These are phyloP conservation scores for Oenanthe oenanthe DNA, from an alignment of 2,113 vertebrate genomes.

Conservation along the genomic window DNA sequence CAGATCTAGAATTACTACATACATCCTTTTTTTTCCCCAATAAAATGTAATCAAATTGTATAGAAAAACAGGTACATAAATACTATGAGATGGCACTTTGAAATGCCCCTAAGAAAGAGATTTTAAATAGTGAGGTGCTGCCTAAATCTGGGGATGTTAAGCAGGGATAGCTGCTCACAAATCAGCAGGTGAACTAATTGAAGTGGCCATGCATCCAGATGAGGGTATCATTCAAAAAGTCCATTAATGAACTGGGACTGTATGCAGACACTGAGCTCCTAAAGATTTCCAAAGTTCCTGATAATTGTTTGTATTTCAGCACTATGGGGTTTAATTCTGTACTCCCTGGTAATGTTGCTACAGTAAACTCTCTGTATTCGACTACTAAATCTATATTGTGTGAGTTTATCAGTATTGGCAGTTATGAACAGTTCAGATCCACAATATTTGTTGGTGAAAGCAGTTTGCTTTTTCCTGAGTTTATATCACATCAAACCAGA, in stretches of 20 bases:
- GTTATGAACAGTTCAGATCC: background rate
- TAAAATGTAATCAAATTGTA: background rate
- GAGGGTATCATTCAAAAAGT: background rate
- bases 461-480: background rate
- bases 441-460: background rate
- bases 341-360: background rate
- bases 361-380: background rate
- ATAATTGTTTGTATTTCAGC: background rate
- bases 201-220: background rate
- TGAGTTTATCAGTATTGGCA: background rate
- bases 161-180: background rate
- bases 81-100: background rate
- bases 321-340: background rate
- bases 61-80: background rate
- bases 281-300: background rate
- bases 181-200: background rate
- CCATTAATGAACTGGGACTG: background rate
- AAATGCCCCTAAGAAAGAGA: background rate
- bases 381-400: background rate
- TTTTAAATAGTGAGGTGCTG: background rate
- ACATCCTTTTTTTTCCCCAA: background rate
- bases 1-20: slow-evolving; percentile 15
- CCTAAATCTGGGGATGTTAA: background rate
- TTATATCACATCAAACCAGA: background rate
- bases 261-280: background rate